Base-by-base conservation (phyloP, 2,888 invertebrate genomes). In the Epirrhoe alternata region DNA sequence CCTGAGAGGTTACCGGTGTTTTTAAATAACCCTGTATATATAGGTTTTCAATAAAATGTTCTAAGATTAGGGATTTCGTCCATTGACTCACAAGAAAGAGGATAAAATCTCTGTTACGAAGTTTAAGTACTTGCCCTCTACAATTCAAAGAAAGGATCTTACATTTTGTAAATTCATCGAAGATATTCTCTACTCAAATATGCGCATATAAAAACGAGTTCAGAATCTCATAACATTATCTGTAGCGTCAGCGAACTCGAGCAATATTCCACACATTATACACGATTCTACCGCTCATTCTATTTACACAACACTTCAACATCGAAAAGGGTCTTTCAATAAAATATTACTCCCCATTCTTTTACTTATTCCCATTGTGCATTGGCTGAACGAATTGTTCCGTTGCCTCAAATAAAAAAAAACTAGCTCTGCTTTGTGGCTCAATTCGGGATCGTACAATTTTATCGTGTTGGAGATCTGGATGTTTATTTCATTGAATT, bases 241-340 rank as follows among this genome's bases (percentile, higher is more conserved):
- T 80, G 86, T 83, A 77, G 76, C 79, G 80, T 81, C 83, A 77
- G 76, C 80, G 65, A 57, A 64, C 74, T 64, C 33, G 47, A 61
- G 86, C 86, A 87, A 88, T 90, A 87, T 87, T 84, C 85, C 85
- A 85, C 87, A 88, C 87, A 90, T 90, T 88, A 90, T 84, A 79
- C 80, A 75, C 80, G 83, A 82, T 84, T 84, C 81, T 82, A 78
- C 77, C 83, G 80, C 83, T 83, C 84, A 81, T 69, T 84, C 86
- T 92, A 91, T 94, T 93, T 89, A 93, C 93, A 90, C 89, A 90
- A 91, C 93, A 93, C 93, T 94, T 88, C 77, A 87, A 78, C 61
- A 77, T 77, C 84, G 84, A 84, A 89, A 92, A 92, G 91, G 93
- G 91, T 86, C 92, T 90, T 89, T 90, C 92, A 91, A 92, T 92